Base-by-base conservation (phyloP, 2,113 vertebrate genomes). In the Herpetotheres cachinnans region DNA sequence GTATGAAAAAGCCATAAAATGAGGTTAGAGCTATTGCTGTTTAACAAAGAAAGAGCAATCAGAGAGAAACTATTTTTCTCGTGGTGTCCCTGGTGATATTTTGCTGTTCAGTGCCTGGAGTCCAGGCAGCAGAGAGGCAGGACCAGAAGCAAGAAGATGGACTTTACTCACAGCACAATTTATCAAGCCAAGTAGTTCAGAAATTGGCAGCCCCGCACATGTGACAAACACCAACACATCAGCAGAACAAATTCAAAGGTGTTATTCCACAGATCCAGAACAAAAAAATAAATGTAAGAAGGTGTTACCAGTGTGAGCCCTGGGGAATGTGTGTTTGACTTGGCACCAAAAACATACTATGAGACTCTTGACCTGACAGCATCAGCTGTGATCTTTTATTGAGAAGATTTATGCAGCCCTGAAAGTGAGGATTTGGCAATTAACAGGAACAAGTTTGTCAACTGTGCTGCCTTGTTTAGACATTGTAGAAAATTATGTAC, bases 381-480 rank as follows among this genome's bases (percentile, higher is more conserved):
- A 85, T 95, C 40, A 85, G 26, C 50, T 86, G 56, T 77, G 81
- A 82, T 73, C n/a, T 91, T 96, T 85, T 73, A 80, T 70, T 76
- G 30, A 80, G 76, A 90, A 90, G 40, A 55, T 49, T 58, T 88
- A 81, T 58, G 26, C 63, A 89, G 62, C 12, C 44, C 40, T 77
- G 54, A 71, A 94, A 97, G 50, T 56, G 71, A 94, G 26, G 66
- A 76, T 69, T 38, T 82, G 44, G 63, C 42, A 93, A 85, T 96
- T 95, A 95, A 82, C 59, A 91, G 47, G 21, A 96, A 78, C 34
- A 82, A 87, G 46, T 73, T 59, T 88, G 26, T 96, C 11, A 52
- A 73, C 58, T 38, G 34, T 38, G 29, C 18, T 62, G 16, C 20
- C 40, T 66, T 70, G 63, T 73, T 90, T 87, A 61, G 67, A 55